Percentiles rank a stretch among this genome's conserved stretches.
These are phyloP conservation scores for Psammodynastes pulverulentus DNA, from an alignment of 2,113 vertebrate genomes.

Conservation along the genomic window DNA sequence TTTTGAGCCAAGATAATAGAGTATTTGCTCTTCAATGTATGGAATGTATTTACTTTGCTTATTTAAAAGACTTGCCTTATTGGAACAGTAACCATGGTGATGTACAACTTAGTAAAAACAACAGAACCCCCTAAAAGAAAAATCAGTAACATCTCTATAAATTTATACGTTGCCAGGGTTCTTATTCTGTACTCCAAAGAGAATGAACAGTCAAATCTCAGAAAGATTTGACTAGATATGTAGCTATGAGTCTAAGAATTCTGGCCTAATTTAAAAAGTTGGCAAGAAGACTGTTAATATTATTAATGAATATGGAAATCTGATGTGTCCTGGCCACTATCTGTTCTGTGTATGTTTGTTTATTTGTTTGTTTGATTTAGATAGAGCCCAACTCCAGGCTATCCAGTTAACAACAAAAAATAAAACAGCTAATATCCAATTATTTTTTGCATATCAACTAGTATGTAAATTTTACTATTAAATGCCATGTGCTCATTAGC, in stretches of 20 bases:
- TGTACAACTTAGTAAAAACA: background rate
- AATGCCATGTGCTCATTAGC: slow-evolving; percentile 29
- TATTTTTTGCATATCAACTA: slow-evolving; percentile 8
- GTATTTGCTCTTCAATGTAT: background rate
- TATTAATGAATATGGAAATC: background rate
- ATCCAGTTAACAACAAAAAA: background rate
- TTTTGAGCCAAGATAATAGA: background rate
- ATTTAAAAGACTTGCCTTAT: background rate
- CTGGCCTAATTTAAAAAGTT: background rate
- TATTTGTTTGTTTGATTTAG: background rate
- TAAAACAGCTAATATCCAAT: background rate
- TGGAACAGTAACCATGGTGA: background rate
- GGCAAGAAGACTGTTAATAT: background rate
- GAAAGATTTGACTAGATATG: background rate
- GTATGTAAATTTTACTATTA: slow-evolving; percentile 40
- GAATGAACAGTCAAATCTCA: background rate
- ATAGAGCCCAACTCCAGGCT: background rate
- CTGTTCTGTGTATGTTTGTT: background rate
- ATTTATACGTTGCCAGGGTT: background rate
- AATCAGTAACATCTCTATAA: background rate
- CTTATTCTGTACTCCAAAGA: background rate
- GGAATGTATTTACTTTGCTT: background rate
- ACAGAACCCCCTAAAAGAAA: background rate
- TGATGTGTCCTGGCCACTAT: background rate
- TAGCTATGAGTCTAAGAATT: background rate